Evolutionary conservation across 1,140 invertebrate species (phyloP), one percentile per base, ranked within the genome.

Genomic region (Phortica variegata): DNA sequence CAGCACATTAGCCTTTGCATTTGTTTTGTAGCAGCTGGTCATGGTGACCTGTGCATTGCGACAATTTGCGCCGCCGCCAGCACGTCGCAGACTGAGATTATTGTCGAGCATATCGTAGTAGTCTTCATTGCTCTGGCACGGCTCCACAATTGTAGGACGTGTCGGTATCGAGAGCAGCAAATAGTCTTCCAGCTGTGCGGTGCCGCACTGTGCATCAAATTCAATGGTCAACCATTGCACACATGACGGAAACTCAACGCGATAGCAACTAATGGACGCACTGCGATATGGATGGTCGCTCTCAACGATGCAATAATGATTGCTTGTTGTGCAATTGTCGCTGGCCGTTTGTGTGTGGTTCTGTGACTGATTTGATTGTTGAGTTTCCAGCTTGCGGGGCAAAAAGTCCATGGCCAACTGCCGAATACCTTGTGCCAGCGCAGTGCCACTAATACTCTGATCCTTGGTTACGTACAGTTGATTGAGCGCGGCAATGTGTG

Each of bases 271-370:
- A 10, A 96, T 89, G 39, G 86, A 86, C 3, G 93, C 88, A 31
- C 90, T 87, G 78, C 93, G 93, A 77, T 98, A 98, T 0, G 95
- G 96, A 82, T 98, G 96, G 26, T 95, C 92, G 76, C 93, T 96
- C 79, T 98, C 94, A 7, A 97, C 84, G 80, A 93, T 86, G 8
- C 92, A 89, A 71, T 95, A 95, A 78, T 94, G 90, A 60, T 87
- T 84, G 52, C 87, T 88, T 1, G 89, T 91, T 8, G 88, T 81
- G 54, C 73, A 47, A 47, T 45, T 44, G 47, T 58, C 17, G 6
- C 32, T 59, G 12, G 47, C 52, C 10, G 48, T 46, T 7, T 61
- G 39, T 16, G 56, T 51, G 7, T 29, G 21, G n/a, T 13, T 4
- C 2, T 8, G 10, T 7, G 12, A 9, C 17, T 2, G 36, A 17